Base-by-base conservation (phyloP, 2,113 vertebrate species). In the Albula glossodonta region DNA sequence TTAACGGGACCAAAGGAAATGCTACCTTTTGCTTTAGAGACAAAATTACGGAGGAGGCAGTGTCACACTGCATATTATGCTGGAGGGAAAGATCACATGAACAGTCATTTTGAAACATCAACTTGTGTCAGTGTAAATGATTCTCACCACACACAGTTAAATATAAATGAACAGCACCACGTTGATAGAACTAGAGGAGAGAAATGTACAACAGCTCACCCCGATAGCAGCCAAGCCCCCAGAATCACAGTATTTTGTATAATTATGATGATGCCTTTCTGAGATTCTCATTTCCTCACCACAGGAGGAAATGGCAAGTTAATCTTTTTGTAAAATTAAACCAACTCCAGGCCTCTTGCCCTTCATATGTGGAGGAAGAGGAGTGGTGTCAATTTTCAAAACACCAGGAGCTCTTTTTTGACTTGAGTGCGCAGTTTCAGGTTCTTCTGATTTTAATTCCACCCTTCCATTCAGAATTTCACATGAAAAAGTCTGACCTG, bases 71-170 rank as follows among this genome's bases (percentile, higher is more conserved):
- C 12, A 17, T 19, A 79, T 79, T 57, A 25, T 15, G 22, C 84
- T 19, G 84, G 25, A 56, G 77, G 19, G 52, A 51, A 57, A 63
- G 31, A 57, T 15, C 41, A 17, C n/a, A 49, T 78, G 78, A 50
- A 56, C 53, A 70, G 12, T 41, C 66, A 15, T 50, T 53, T 84
- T 84, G 53, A 84, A 70, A 25, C 70, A 56, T 31, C 41, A 78
- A 85, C 77, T 52, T 79, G 51, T 19, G 83, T 52, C 63, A 85
- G 80, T 85, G 9, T 85, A 63, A 85, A 81, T 51, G n/a, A 19
- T 17, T 10, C 48, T 85, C 49, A 1, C 78, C 56, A 50, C 78
- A 66, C 49, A 63, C 22, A 48, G 57, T 63, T 81, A 85, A 81
- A 85, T 80, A 60, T 85, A 85, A 78, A 48, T 52, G 51, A 81